Evolutionary conservation across 1,140 invertebrate species (phyloP), one percentile per base, ranked within the genome.

Genomic region (Asbolus verrucosus): DNA sequence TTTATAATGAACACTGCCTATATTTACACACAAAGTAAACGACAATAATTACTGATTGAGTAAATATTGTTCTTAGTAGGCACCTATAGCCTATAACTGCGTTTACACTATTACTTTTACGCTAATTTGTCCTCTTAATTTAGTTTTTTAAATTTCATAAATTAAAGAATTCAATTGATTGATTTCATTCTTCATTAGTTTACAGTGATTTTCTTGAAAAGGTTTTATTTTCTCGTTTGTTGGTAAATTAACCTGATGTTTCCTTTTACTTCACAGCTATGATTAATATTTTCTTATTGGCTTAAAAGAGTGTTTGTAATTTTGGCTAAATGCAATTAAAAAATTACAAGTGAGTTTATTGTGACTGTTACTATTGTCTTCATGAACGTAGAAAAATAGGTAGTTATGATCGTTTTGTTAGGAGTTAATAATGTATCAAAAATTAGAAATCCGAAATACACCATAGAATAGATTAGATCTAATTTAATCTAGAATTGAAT

Each of bases 341-440:
- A 65, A 39, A 61, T 70, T 61, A 69, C 70, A 75, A 75, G 75
- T 76, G 73, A 76, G 75, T 76, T 76, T 62, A 72, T 67, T 76
- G 75, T 75, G 69, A 72, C 39, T 72, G 73, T 63, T 69, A 67
- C 36, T 36, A 38, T 67, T 69, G 69, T 60, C 54, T 72, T 70
- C 31, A 73, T 67, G 36, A 27, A 14, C 13, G 70, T 72, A 72
- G 70, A 50, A 73, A 73, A 43, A 19, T 36, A 62, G 14, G 67
- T 74, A 74, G 73, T 71, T 63, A 67, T 67, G 46, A 27, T 54
- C 46, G 46, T 54, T 31, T 67, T 43, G 43, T 73, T 61, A 68
- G 60, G 60, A 63, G 65, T 50, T 69, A 14, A 27, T 54, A 54
- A 14, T 72, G 38, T 69, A 36, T 36, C 33, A 61, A 21, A 65